These are phyloP conservation scores for Odontesthes bonariensis DNA, from an alignment of 2,113 vertebrate species.

Conservation along the genomic window DNA sequence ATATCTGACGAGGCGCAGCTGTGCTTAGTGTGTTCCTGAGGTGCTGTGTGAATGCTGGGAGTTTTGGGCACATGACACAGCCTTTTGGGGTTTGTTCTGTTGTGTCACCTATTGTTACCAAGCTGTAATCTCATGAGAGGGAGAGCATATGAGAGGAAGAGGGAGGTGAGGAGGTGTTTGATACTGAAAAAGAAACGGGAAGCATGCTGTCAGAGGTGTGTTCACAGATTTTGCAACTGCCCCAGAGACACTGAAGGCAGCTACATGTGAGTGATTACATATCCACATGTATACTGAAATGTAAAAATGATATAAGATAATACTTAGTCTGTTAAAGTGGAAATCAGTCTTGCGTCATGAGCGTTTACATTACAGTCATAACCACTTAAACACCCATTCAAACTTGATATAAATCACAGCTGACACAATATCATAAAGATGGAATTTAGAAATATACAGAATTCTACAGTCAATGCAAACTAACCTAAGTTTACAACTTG, in stretches of 20 bases:
- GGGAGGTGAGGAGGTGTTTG: neutral
- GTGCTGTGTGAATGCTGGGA: slow-evolving; percentile 5
- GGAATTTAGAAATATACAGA: too few species aligned
- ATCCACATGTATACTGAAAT: too few species aligned
- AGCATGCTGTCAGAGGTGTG: neutral
- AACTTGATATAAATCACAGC: too few species aligned
- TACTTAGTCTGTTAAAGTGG: too few species aligned
- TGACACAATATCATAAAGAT: too few species aligned
- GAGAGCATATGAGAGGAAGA: slow-evolving; percentile 9
- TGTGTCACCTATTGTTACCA: slow-evolving; percentile 55
- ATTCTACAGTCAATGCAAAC: too few species aligned
- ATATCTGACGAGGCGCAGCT: slow-evolving; percentile 22
- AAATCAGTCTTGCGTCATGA: too few species aligned
- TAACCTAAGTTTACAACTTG: too few species aligned
- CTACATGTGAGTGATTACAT: neutral
- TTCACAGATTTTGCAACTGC: neutral
- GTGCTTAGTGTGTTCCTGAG: slow-evolving; percentile 4
- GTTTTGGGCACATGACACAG: slow-evolving; percentile 41
- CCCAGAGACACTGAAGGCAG: neutral
- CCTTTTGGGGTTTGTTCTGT: slow-evolving; percentile 52
- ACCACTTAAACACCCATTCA: too few species aligned
- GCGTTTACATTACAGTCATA: too few species aligned
- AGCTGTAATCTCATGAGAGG: slow-evolving; percentile 40
- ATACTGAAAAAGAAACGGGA: slow-evolving; percentile 1
- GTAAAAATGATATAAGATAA: too few species aligned